Evolutionary conservation across 2,113 vertebrate species (phyloP).

Genomic region (Pangasianodon gigas): DNA sequence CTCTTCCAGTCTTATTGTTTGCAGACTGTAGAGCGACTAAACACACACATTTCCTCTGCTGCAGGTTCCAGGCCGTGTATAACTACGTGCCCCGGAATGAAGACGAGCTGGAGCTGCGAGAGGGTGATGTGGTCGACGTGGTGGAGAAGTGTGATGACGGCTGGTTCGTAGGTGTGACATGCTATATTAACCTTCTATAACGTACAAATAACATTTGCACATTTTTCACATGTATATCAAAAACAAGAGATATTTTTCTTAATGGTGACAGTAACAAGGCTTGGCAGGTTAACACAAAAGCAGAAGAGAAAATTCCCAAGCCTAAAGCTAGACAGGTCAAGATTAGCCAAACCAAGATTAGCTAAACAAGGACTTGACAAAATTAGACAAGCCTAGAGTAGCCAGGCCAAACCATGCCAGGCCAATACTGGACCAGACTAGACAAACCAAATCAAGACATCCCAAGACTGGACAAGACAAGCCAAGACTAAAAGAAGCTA

Average conservation of each 20-base stretch:
- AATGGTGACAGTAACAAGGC: too few relatives aligned
- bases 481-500: neutral
- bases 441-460: neutral
- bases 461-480: neutral
- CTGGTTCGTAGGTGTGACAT: constrained; percentile 93
- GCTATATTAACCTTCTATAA: neutral
- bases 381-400: neutral
- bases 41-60: neutral
- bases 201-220: neutral
- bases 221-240: neutral
- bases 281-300: too few relatives aligned
- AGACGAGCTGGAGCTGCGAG: constrained; percentile 96
- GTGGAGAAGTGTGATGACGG: constrained; percentile 98
- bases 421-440: neutral
- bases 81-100: constrained; percentile 95
- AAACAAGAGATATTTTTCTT: neutral
- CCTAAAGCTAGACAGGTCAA: neutral
- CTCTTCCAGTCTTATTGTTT: too few relatives aligned
- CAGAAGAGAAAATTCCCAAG: too few relatives aligned
- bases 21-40: neutral
- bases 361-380: neutral
- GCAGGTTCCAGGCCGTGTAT: constrained; percentile 95
- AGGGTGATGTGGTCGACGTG: constrained; percentile 93
- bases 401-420: neutral
- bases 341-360: neutral